Conservation (phyloP, 2,113 vertebrate genomes). For the Calidris pygmaea region DNA sequence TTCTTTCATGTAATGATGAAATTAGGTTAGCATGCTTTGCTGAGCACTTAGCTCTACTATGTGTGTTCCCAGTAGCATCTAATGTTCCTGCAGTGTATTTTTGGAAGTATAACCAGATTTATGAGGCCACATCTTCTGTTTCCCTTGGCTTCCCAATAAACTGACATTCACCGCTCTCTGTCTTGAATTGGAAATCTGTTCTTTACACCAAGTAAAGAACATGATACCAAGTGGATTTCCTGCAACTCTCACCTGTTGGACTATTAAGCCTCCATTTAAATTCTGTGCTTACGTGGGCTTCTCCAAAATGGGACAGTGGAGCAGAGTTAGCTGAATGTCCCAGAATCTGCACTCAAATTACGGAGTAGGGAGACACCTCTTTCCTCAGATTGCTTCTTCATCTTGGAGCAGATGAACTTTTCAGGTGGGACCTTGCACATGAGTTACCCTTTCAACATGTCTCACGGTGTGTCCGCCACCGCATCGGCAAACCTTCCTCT, state of each 20-base stretch:
- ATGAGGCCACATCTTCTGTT: not conserved
- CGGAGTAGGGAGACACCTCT: not conserved
- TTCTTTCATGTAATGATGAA: constrained; percentile 33
- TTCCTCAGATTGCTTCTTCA: not conserved
- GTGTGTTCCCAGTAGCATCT: constrained; percentile 39
- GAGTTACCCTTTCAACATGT: accelerated
- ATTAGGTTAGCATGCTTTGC: constrained; percentile 60
- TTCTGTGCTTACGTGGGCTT: accelerated
- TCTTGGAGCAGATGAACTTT: not conserved
- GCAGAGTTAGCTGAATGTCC: not conserved
- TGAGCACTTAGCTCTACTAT: constrained; percentile 16
- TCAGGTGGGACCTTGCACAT: not conserved
- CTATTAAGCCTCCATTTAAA: not conserved
- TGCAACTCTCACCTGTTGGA: not conserved
- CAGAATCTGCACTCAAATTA: not conserved
- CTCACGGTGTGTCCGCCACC: accelerated
- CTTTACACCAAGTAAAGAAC: not conserved
- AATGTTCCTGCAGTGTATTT: constrained; percentile 9
- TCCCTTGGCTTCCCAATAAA: constrained; percentile 1
- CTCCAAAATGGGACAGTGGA: not conserved
- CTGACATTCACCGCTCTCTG: not conserved
- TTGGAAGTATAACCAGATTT: constrained; percentile 39
- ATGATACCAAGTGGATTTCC: not conserved
- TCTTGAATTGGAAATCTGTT: not conserved
- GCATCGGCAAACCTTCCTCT: not conserved